Percentiles rank a stretch among this genome's conserved stretches.
Evolutionary conservation across 2,113 vertebrate genomes (phyloP).

Genomic region (Xiphophorus hellerii): DNA sequence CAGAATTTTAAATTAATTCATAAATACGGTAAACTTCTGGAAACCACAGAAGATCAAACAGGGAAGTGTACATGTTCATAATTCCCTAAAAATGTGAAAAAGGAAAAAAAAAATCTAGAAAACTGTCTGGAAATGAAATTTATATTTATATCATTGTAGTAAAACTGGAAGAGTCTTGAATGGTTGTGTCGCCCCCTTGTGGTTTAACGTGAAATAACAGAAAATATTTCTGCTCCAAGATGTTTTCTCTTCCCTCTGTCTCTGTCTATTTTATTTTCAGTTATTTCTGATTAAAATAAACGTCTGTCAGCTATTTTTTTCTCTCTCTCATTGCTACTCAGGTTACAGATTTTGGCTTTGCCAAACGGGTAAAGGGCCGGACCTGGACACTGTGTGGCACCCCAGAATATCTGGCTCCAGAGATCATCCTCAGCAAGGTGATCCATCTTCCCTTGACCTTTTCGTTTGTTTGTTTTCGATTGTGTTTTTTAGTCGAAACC

Average conservation of each 20-base stretch:
- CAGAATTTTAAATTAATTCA: no score
- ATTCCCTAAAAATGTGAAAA: neutral
- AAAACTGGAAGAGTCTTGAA: no score
- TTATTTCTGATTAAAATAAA: neutral
- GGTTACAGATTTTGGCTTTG: conserved; percentile 96
- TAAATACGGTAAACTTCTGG: no score
- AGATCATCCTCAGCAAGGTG: conserved; percentile 94
- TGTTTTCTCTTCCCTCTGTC: neutral
- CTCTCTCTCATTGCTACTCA: conserved; percentile 40
- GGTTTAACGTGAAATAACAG: conserved; percentile 13
- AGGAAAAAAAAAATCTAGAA: neutral
- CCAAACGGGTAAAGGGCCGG: conserved; percentile 92
- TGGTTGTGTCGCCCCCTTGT: conserved; percentile 33
- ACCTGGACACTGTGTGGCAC: conserved; percentile 95
- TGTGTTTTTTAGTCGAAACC: neutral
- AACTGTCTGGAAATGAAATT: neutral
- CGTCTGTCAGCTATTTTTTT: neutral
- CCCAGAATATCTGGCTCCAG: conserved; percentile 92
- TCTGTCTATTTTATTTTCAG: neutral
- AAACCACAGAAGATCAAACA: no score
- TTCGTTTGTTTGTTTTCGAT: neutral
- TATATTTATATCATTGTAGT: no score
- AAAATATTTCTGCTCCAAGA: neutral
- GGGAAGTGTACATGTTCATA: no score
- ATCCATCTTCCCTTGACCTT: conserved; percentile 9